Conservation (phyloP, 2,797 vertebrate genomes). For the Falco columbarius region DNA sequence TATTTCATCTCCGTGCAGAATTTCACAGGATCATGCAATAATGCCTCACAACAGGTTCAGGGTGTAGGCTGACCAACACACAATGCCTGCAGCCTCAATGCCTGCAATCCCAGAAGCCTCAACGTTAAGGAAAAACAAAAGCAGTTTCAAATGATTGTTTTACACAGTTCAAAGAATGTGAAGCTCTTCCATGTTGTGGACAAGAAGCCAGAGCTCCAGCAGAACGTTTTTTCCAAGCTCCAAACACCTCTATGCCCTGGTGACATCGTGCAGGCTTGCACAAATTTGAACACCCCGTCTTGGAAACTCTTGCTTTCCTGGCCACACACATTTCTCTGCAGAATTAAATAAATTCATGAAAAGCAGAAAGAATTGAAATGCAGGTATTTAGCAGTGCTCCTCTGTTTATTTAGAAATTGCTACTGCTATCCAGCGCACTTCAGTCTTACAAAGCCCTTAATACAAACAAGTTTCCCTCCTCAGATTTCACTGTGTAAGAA, state of each 20-base stretch:
- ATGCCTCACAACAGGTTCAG: background rate
- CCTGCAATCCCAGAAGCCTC: background rate
- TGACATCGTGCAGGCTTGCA: background rate
- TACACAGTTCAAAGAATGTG: background rate
- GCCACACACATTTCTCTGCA: background rate
- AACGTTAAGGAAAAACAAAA: background rate
- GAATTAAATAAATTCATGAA: background rate
- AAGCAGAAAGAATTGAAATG: background rate
- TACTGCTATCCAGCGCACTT: background rate
- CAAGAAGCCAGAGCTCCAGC: background rate
- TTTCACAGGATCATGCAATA: background rate
- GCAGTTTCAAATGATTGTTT: background rate
- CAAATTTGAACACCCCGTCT: background rate
- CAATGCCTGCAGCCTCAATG: background rate
- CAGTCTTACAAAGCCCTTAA: background rate
- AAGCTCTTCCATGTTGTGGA: background rate
- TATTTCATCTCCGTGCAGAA: background rate
- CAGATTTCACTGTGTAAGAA: background rate
- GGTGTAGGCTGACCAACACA: background rate
- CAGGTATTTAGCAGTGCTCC: background rate
- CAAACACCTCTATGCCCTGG: background rate
- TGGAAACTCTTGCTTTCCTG: background rate
- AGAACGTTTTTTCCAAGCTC: background rate
- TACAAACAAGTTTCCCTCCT: background rate
- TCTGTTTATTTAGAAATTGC: background rate